Percentiles rank a stretch among this genome's conserved stretches.
phyloP scores from a whole-genome alignment of 2,888 invertebrate genomes.

The Leptura quadrifasciata region DNA sequence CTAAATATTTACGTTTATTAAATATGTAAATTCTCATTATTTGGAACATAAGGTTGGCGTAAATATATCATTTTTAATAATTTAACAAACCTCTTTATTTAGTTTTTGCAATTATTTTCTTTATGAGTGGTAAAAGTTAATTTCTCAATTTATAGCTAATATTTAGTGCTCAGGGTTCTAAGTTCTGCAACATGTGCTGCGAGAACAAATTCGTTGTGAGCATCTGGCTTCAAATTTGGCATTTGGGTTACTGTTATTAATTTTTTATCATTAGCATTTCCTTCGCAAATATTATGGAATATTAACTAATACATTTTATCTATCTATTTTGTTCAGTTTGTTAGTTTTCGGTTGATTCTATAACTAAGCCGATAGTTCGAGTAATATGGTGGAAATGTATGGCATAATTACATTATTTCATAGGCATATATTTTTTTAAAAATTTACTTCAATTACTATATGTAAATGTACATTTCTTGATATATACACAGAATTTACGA shows the following conservation, averaged over 20 bases:
- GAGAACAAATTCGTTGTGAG: not conserved
- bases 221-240: not conserved
- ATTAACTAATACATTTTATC: not conserved
- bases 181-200: constrained; percentile 3
- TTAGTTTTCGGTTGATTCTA: not conserved
- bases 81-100: constrained; percentile 28
- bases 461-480: too few species aligned
- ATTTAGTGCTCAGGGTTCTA: not conserved
- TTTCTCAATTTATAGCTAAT: constrained; percentile 12
- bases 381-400: too few species aligned
- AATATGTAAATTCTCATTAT: constrained; percentile 34
- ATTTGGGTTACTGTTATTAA: not conserved
- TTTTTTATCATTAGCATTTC: not conserved
- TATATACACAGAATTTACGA: too few species aligned
- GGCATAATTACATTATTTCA: too few species aligned
- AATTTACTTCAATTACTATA: too few species aligned
- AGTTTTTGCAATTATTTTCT: constrained; percentile 18
- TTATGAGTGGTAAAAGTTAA: constrained; percentile 1
- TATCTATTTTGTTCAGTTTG: not conserved
- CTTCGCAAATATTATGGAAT: not conserved
- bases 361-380: not conserved
- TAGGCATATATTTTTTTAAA: too few species aligned
- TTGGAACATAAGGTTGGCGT: constrained; percentile 38
- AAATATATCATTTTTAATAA: constrained; percentile 10
- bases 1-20: constrained; percentile 4